Percentiles rank a stretch among this genome's conserved stretches.
These are phyloP conservation scores for Hypotaenidia okinawae DNA, from an alignment of 2,797 vertebrate species.

Conservation along the genomic window DNA sequence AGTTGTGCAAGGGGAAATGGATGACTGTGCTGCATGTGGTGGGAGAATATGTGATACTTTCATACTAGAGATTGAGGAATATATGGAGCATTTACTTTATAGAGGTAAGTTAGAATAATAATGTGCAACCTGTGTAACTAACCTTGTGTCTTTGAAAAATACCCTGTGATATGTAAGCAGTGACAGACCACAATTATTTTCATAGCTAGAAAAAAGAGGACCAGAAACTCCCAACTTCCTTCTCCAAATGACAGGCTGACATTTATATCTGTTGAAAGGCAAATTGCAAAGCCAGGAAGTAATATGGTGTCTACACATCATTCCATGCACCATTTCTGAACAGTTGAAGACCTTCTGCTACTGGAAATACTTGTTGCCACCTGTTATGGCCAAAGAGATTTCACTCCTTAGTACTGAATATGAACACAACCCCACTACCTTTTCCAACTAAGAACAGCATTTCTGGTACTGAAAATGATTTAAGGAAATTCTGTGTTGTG, in stretches of 20 bases:
- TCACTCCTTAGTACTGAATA: not conserved
- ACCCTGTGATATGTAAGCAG: not conserved
- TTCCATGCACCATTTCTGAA: not conserved
- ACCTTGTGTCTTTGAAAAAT: not conserved
- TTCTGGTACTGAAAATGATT: not conserved
- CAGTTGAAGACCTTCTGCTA: not conserved
- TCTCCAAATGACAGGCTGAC: not conserved
- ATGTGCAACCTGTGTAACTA: not conserved
- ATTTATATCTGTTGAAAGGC: not conserved
- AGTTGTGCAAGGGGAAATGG: not conserved
- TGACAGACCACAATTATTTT: not conserved
- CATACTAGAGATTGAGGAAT: not conserved
- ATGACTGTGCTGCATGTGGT: accelerated
- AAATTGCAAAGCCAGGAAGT: not conserved
- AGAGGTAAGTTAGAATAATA: not conserved
- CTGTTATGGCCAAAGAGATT: not conserved
- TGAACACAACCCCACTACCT: not conserved
- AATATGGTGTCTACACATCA: not conserved
- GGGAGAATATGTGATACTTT: not conserved
- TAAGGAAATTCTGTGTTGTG: not conserved
- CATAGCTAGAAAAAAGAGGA: not conserved
- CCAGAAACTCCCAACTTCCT: not conserved
- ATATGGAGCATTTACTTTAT: not conserved
- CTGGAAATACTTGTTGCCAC: not conserved
- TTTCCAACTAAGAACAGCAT: not conserved